Base-by-base conservation (phyloP, 2,113 vertebrate genomes). In the Poeciliopsis turrubarensis region DNA sequence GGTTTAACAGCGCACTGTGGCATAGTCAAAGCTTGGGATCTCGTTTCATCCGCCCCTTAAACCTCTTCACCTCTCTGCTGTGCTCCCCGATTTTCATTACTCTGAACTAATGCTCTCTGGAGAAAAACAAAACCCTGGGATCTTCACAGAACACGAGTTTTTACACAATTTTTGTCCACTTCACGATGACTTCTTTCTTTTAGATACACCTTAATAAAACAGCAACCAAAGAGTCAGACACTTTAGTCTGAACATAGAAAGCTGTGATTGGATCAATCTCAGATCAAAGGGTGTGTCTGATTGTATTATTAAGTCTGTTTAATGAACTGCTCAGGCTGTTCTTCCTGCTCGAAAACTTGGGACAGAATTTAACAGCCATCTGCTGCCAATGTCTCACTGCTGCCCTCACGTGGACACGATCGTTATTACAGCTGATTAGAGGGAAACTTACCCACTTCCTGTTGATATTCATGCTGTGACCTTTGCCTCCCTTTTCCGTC, bases 341-440 rank as follows among this genome's bases (percentile, higher is more conserved):
- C 44, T 47, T 47, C 15, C 44, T 5, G 15, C 15, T 5, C 13
- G 22, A 37, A 37, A 26, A 68, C 67, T 5, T 25, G 57, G 32
- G 47, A 12, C 54, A 65, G 12, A 2, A 27, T 65, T 19, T 72
- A 63, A 88, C 83, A 77, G 70, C 0, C 72, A 87, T 70, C 78
- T 63, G 32, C 1, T 54, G 8, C 13, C 4, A 9, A 6, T 17
- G 65, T 65, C 80, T 84, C 76, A 75, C 22, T 88, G 32, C 85
- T 84, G 89, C 37, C 88, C 86, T 84, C 89, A 70, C 80, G 87
- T 90, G 91, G 91, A 88, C 60, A 67, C 37, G 9, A 11, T 4
- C 25, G 34, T 12, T 25, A 84, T 44, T n/a, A 80, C 83, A 69
- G 22, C 51, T n/a, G 25, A 57, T 22, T 57, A 17, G 14, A 47